Percentiles rank a stretch among this genome's conserved stretches.
Evolutionary conservation across 1,140 invertebrate species (phyloP).

Genomic region (Pentalonia nigronervosa): DNA sequence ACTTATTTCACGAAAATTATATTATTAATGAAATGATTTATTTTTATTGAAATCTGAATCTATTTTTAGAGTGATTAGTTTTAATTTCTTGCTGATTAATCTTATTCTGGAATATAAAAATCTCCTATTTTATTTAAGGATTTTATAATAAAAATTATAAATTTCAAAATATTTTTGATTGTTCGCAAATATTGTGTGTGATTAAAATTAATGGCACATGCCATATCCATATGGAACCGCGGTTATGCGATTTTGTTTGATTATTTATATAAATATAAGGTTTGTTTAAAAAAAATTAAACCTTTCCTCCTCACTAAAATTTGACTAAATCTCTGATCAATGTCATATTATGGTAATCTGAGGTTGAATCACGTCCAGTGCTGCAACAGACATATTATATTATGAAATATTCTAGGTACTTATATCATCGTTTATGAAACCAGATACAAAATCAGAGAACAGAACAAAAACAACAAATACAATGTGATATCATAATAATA

Average conservation of each 20-base stretch:
- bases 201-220: neutral
- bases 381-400: neutral
- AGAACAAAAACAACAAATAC: neutral
- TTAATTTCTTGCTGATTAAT: neutral
- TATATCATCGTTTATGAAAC: neutral
- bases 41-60: neutral
- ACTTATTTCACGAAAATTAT: too few relatives aligned
- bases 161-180: neutral
- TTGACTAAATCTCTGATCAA: neutral
- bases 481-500: neutral
- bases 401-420: neutral
- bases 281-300: too few relatives aligned
- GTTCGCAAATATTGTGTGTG: neutral
- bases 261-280: neutral
- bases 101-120: neutral
- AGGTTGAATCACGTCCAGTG: neutral
- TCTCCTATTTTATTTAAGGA: neutral
- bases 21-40: neutral
- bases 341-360: neutral
- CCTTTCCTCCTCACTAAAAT: too few relatives aligned
- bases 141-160: neutral
- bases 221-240: too few relatives aligned
- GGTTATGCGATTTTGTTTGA: neutral
- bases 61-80: neutral
- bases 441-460: neutral